A percentile compares a stretch with the other conserved stretches of the same genome.
Conservation (phyloP, 1,140 invertebrate genomes). For the Lordiphosa collinella region DNA sequence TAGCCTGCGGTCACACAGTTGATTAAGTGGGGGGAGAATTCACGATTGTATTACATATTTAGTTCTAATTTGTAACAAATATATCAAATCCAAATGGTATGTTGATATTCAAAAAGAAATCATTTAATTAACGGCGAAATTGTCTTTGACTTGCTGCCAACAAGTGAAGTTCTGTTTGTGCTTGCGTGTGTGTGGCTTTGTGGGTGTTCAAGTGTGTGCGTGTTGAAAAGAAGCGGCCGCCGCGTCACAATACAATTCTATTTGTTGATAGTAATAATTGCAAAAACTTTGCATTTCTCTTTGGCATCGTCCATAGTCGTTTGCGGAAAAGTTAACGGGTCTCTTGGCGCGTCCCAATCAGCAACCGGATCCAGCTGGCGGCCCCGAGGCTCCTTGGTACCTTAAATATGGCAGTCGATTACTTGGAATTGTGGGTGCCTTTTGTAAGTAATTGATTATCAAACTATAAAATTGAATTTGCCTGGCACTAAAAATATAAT, state of each 20-base stretch:
- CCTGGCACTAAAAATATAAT: conserved; percentile 32
- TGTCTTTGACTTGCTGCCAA: conserved; percentile 7
- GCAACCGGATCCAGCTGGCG: conserved; percentile 82
- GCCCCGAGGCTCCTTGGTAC: conserved; percentile 93
- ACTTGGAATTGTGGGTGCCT: conserved; percentile 90
- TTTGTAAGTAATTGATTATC: conserved; percentile 82
- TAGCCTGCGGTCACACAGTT: no score
- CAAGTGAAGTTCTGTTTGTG: conserved; percentile 8
- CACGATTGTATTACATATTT: no score
- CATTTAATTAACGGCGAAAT: not conserved
- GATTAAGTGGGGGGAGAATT: no score
- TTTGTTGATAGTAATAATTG: conserved; percentile 22
- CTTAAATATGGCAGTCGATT: conserved; percentile 91
- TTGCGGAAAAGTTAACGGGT: conserved; percentile 87
- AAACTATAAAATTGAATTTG: conserved; percentile 21
- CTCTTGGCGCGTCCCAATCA: conserved; percentile 88
- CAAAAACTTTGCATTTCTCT: conserved; percentile 6
- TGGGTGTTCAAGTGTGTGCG: conserved; percentile 9
- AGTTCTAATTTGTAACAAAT: no score
- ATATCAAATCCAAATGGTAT: conserved; percentile 16
- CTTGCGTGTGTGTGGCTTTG: conserved; percentile 16
- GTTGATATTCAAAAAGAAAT: not conserved
- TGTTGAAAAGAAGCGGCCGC: conserved; percentile 29
- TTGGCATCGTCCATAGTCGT: conserved; percentile 81
- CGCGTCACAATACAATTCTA: conserved; percentile 46